These are phyloP conservation scores for Cheilosia impressa DNA, from an alignment of 2,888 invertebrate genomes.

Conservation along the genomic window DNA sequence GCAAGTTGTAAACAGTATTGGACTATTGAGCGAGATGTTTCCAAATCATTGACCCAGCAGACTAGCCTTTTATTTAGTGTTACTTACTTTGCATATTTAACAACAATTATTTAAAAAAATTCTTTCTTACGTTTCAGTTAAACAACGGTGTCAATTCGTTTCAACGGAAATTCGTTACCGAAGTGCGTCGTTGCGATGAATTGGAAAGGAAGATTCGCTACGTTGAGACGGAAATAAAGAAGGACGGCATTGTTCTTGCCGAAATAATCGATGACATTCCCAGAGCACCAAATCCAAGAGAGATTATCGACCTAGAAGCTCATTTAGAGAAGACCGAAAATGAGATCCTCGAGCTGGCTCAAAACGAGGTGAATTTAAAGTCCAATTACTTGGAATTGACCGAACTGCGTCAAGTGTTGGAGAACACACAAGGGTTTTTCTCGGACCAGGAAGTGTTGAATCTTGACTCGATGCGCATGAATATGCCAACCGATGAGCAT, in stretches of 20 bases:
- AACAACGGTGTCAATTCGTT: conserved; percentile 92
- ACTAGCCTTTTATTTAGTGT: no score
- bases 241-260: conserved; percentile 90
- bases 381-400: conserved; percentile 96
- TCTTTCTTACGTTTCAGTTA: conserved; percentile 85
- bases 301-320: conserved; percentile 92
- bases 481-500: conserved; percentile 85
- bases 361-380: conserved; percentile 97
- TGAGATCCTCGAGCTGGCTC: conserved; percentile 96
- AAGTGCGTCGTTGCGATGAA: conserved; percentile 93
- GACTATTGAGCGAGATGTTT: no score
- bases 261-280: conserved; percentile 88
- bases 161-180: conserved; percentile 93
- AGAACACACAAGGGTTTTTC: conserved; percentile 91
- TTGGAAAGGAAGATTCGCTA: conserved; percentile 92
- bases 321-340: conserved; percentile 98
- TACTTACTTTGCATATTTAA: no score
- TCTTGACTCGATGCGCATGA: conserved; percentile 86
- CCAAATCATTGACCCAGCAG: no score
- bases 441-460: conserved; percentile 83
- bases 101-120: not conserved
- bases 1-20: no score
- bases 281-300: conserved; percentile 90
- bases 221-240: conserved; percentile 92
- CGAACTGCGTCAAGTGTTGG: conserved; percentile 95